Percentiles rank a stretch among this genome's conserved stretches.
Evolutionary conservation across 2,888 invertebrate genomes (phyloP).

Genomic region (Polydesmus complanatus): DNA sequence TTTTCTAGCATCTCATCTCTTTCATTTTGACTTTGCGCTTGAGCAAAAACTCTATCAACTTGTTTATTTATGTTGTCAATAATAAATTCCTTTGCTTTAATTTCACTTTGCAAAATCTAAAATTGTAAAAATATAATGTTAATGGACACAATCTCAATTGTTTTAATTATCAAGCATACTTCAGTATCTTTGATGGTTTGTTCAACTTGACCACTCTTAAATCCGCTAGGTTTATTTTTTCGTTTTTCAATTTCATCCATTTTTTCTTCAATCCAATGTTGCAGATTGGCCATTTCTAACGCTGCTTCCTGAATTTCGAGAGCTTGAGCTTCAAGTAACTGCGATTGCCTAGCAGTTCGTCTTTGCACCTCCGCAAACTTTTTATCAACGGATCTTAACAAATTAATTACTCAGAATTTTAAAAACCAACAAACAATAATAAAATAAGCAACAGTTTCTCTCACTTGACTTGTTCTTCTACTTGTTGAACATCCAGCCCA

Average conservation of each 20-base stretch:
- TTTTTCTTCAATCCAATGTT: conserved; percentile 48
- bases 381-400: conserved; percentile 50
- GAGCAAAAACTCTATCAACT: conserved; percentile 65
- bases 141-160: conserved; percentile 1
- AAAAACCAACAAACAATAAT: not conserved
- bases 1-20: conserved; percentile 61
- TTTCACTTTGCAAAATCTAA: conserved; percentile 58
- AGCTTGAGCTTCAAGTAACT: conserved; percentile 62
- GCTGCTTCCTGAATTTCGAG: conserved; percentile 68
- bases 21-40: conserved; percentile 63
- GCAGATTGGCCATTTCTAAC: conserved; percentile 61
- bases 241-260: conserved; percentile 40
- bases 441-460: conserved; percentile 2
- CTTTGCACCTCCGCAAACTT: conserved; percentile 71
- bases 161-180: conserved; percentile 7
- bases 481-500: conserved; percentile 76
- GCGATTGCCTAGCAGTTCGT: conserved; percentile 68
- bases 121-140: conserved; percentile 17
- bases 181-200: conserved; percentile 24
- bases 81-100: conserved; percentile 66
- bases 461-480: conserved; percentile 64
- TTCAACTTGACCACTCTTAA: conserved; percentile 56
- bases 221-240: conserved; percentile 46
- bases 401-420: not conserved
- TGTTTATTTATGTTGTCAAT: conserved; percentile 71